Percentiles rank a stretch among this genome's conserved stretches.
These are phyloP conservation scores for Hydrolagus colliei DNA, from an alignment of 2,797 vertebrate genomes.

Conservation along the genomic window DNA sequence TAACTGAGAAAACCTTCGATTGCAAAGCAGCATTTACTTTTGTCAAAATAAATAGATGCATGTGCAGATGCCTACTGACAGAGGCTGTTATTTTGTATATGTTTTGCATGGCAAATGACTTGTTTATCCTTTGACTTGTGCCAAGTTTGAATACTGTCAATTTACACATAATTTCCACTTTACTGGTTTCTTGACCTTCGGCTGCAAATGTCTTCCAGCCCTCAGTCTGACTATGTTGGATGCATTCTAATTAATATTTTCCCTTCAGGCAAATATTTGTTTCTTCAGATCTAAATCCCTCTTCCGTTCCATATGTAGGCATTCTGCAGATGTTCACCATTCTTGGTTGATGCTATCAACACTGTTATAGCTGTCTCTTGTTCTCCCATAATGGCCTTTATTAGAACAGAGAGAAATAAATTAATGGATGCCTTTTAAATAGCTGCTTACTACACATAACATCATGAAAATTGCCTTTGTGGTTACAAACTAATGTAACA, in stretches of 20 bases:
- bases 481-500: background rate
- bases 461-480: background rate
- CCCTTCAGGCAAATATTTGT: constrained; percentile 92
- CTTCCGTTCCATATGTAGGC: constrained; percentile 73
- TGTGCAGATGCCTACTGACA: constrained; percentile 78
- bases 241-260: constrained; percentile 97
- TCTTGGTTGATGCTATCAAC: background rate
- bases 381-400: background rate
- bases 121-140: constrained; percentile 72
- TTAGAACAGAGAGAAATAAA: background rate
- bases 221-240: constrained; percentile 80
- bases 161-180: constrained; percentile 88
- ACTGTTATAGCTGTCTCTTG: constrained; percentile 7
- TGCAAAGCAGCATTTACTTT: constrained; percentile 62
- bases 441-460: background rate
- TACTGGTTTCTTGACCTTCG: constrained; percentile 79
- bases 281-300: constrained; percentile 88
- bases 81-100: constrained; percentile 62
- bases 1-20: background rate
- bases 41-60: constrained; percentile 73
- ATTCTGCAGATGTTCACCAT: constrained; percentile 28
- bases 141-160: constrained; percentile 79
- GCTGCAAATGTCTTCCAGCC: constrained; percentile 83
- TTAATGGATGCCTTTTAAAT: background rate
- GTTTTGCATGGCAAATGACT: constrained; percentile 67